Base-by-base conservation (phyloP, 2,888 invertebrate species). In the Pilophorus perplexus region DNA sequence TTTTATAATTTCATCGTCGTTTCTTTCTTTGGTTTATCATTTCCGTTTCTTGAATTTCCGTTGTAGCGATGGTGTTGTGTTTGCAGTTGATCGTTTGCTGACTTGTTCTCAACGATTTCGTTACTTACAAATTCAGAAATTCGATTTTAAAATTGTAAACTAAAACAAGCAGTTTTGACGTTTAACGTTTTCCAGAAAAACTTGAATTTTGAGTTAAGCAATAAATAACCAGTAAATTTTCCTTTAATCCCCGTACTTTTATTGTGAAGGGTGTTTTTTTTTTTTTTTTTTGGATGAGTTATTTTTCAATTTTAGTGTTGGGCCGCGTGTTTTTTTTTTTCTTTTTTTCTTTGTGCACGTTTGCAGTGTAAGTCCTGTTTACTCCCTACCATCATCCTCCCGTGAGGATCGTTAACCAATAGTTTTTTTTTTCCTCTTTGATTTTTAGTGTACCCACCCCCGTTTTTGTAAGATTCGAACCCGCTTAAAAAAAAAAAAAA, bases 281-380 rank as follows among this genome's bases (percentile, higher is more conserved):
- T n/a, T n/a, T n/a, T n/a, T n/a, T 52, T 12, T 48, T 59, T 59
- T 62, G 62, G 28, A 48, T 62, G 62, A 33, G 18, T 62, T 60
- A 42, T 18, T 33, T 57, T 57, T 40, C 12, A 25, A 6, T 48
- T n/a, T 59, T 46, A 62, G 62, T 62, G 62, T 62, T 62, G 62
- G 62, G 62, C 46, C 62, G 62, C 62, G 62, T 62, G 59, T 20
- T 59, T 38, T 59, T 22, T 55, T 8, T n/a, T n/a, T n/a, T n/a
- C n/a, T n/a, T n/a, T n/a, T n/a, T 16, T 46, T 46, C 20, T 62
- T 62, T 62, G 46, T 62, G 62, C 62, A 62, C 62, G 62, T 62
- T 62, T 62, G 62, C 62, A 46, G 62, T 62, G 62, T 46, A 62
- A 62, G 46, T 48, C 59, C 59, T 42, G 23, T 59, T 55, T 55